A percentile compares a stretch with the other conserved stretches of the same genome.
Evolutionary conservation across 2,888 invertebrate genomes (phyloP).

Genomic region (Ferdinandea cuprea): DNA sequence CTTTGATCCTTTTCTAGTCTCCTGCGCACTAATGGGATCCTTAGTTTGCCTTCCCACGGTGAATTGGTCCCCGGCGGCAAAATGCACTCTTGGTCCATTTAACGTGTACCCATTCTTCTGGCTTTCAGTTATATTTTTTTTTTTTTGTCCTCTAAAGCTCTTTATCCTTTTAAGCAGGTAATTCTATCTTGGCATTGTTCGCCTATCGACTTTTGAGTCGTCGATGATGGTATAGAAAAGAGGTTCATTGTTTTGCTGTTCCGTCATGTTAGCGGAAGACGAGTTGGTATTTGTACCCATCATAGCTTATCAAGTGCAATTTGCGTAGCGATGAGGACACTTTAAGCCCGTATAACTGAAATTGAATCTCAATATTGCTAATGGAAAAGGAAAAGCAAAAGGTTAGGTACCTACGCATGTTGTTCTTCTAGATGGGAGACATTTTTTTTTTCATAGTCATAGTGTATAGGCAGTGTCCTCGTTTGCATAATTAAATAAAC

Average conservation of each 20-base stretch:
- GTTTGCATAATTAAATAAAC: background rate
- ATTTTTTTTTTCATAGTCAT: too few relatives aligned
- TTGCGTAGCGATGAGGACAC: slow-evolving; percentile 62
- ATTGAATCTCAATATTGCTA: slow-evolving; percentile 38
- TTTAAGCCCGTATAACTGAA: slow-evolving; percentile 40
- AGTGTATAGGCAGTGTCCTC: background rate
- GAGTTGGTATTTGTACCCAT: slow-evolving; percentile 27
- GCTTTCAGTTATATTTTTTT: background rate
- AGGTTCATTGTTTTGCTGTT: slow-evolving; percentile 10
- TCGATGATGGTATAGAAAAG: background rate
- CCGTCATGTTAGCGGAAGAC: background rate
- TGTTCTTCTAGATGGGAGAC: background rate
- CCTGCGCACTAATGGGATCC: slow-evolving; percentile 13
- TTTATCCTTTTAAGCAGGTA: slow-evolving; percentile 67
- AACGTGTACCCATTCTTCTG: slow-evolving; percentile 21
- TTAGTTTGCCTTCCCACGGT: slow-evolving; percentile 9
- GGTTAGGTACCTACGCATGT: background rate
- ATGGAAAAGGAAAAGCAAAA: background rate
- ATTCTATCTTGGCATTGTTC: slow-evolving; percentile 56
- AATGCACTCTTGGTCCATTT: slow-evolving; percentile 52
- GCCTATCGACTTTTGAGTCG: slow-evolving; percentile 40
- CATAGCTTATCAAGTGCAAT: slow-evolving; percentile 54
- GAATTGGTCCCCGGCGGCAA: slow-evolving; percentile 16
- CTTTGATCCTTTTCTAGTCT: slow-evolving; percentile 38
- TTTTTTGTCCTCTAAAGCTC: slow-evolving; percentile 33